A percentile compares a stretch with the other conserved stretches of the same genome.
phyloP scores from a whole-genome alignment of 2,888 invertebrate species.

The Leptinotarsa haldemani region DNA sequence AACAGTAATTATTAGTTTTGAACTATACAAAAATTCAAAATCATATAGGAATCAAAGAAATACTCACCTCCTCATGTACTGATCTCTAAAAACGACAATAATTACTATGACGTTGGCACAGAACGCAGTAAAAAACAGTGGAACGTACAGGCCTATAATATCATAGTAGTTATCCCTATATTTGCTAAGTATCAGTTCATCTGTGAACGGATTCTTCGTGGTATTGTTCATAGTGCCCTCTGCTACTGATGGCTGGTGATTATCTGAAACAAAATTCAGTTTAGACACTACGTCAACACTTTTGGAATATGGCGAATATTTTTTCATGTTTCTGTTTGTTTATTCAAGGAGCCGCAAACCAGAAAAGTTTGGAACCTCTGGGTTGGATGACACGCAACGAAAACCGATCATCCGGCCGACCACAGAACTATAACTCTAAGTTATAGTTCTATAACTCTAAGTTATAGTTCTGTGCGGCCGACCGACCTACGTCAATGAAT shows the following conservation, averaged over 20 bases:
- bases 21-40: too few relatives aligned
- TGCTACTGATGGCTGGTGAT: neutral
- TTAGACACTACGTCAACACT: neutral
- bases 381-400: too few relatives aligned
- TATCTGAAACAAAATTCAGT: neutral
- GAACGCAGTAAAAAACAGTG: slow-evolving; percentile 73
- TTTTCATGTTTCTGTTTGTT: neutral
- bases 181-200: slow-evolving; percentile 23
- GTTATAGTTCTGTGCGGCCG: too few relatives aligned
- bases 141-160: slow-evolving; percentile 74
- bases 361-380: too few relatives aligned
- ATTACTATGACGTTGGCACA: slow-evolving; percentile 76
- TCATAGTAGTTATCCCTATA: slow-evolving; percentile 53
- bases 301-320: neutral
- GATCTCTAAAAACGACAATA: slow-evolving; percentile 75
- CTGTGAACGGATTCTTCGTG: slow-evolving; percentile 10
- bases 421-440: too few relatives aligned
- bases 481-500: too few relatives aligned
- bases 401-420: too few relatives aligned
- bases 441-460: too few relatives aligned
- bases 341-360: too few relatives aligned
- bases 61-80: slow-evolving; percentile 76
- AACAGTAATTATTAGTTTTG: too few relatives aligned
- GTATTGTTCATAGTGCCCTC: slow-evolving; percentile 18
- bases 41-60: too few relatives aligned